phyloP scores from a whole-genome alignment of 2,113 vertebrate species.

The Halcyon malimbica region DNA sequence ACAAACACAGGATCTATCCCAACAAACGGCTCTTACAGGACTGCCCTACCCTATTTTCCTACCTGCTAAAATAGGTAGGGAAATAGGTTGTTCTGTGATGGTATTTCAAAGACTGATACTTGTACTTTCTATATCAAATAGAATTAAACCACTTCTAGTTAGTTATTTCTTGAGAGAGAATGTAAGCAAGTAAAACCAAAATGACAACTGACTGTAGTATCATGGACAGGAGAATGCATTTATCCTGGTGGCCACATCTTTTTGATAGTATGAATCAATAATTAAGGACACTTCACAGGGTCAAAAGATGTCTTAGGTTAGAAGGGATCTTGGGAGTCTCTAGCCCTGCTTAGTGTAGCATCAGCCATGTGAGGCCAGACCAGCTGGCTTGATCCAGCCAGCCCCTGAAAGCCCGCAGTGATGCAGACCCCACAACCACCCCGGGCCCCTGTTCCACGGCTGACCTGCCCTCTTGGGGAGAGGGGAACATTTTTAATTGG shows the following conservation, averaged over 20 bases:
- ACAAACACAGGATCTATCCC: neutral
- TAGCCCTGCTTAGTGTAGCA: neutral
- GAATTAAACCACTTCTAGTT: neutral
- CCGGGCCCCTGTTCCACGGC: neutral
- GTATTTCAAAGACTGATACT: neutral
- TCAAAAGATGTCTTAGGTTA: neutral
- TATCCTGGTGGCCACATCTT: neutral
- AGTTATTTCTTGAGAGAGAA: neutral
- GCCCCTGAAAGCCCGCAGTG: neutral
- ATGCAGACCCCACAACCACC: neutral
- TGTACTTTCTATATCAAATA: neutral
- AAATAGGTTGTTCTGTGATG: neutral
- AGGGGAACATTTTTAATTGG: too few relatives aligned
- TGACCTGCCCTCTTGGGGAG: neutral
- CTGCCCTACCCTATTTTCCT: neutral
- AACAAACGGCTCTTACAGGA: neutral
- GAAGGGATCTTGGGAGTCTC: neutral
- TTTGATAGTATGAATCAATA: neutral
- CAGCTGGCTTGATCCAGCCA: neutral
- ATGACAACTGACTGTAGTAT: neutral
- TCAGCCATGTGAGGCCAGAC: neutral
- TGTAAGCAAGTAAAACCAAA: neutral
- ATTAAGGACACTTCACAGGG: neutral
- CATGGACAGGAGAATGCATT: neutral
- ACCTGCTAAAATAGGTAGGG: rapidly evolving